These are phyloP conservation scores for Strix aluco DNA, from an alignment of 2,113 vertebrate genomes.

Conservation along the genomic window DNA sequence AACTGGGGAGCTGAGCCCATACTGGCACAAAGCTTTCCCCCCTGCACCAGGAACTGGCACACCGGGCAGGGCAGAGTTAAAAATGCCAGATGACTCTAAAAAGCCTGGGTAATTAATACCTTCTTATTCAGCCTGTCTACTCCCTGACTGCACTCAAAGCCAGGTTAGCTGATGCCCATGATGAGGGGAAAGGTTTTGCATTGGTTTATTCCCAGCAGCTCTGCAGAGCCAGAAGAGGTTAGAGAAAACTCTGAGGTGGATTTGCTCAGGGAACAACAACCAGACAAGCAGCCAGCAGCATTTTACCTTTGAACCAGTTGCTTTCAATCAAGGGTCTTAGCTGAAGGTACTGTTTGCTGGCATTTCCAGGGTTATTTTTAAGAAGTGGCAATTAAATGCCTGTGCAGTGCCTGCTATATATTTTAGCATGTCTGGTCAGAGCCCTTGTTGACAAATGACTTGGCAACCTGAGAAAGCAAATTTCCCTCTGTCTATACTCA, in stretches of 20 bases:
- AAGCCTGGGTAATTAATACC: background rate
- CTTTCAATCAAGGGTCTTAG: background rate
- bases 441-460: slow-evolving; percentile 21
- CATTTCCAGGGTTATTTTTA: background rate
- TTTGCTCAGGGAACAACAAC: background rate
- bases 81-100: background rate
- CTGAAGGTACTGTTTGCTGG: background rate
- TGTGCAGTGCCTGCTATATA: background rate
- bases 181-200: background rate
- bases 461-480: background rate
- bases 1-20: background rate
- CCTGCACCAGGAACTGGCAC: background rate
- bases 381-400: background rate
- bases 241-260: background rate
- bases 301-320: background rate
- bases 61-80: background rate
- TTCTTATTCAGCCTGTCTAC: background rate
- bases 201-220: background rate
- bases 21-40: background rate
- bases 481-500: background rate
- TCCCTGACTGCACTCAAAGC: background rate
- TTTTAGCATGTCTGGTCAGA: background rate
- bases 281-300: background rate
- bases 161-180: background rate
- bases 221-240: background rate